Conservation (phyloP, 2,888 invertebrate genomes). For the Alloscopus bannaensis region DNA sequence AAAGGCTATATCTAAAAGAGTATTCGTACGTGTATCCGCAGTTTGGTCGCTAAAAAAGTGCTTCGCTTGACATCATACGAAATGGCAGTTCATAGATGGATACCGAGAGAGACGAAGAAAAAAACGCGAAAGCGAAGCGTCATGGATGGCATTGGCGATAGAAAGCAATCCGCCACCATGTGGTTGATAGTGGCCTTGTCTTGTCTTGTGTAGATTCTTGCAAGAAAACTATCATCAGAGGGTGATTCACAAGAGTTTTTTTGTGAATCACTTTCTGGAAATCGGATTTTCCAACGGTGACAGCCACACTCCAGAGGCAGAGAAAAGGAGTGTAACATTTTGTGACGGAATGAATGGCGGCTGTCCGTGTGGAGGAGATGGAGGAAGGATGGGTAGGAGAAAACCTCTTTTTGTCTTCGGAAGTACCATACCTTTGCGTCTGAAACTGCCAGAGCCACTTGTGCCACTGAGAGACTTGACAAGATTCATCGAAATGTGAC, state of each 20-base stretch:
- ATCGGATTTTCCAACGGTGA: constrained; percentile 7
- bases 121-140: neutral
- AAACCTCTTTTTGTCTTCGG: too few relatives aligned
- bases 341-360: neutral
- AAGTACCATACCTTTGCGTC: too few relatives aligned
- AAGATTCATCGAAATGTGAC: too few relatives aligned
- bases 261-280: constrained; percentile 9
- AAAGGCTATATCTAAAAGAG: too few relatives aligned
- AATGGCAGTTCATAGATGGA: constrained; percentile 6
- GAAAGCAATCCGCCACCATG: constrained; percentile 3
- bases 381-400: too few relatives aligned
- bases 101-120: neutral
- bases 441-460: too few relatives aligned
- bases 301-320: neutral
- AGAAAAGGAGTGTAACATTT: neutral
- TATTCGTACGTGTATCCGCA: too few relatives aligned
- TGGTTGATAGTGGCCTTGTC: neutral
- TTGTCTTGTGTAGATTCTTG: neutral
- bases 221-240: neutral
- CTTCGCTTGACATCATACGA: constrained; percentile 13
- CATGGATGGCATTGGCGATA: too few relatives aligned
- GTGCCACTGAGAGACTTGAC: too few relatives aligned
- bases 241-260: neutral
- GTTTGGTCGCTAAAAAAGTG: neutral
- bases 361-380: neutral